Evolutionary conservation across 2,797 vertebrate species (phyloP).

Genomic region (Vireo griseus): DNA sequence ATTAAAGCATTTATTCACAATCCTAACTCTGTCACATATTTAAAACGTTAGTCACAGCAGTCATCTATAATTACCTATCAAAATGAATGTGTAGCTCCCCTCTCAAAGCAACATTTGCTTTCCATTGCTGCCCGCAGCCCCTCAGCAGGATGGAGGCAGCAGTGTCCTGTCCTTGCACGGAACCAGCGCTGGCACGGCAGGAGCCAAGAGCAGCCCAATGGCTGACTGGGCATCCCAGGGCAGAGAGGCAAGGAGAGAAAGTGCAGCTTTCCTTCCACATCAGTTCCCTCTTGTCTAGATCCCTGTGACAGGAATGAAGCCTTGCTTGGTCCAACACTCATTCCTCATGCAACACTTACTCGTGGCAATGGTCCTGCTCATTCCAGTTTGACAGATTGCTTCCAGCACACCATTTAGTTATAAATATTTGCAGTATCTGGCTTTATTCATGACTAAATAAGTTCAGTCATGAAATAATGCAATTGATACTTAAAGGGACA

Average conservation of each 20-base stretch:
- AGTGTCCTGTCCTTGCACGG: background rate
- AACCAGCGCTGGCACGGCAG: accelerated
- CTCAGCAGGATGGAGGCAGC: background rate
- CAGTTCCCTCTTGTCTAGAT: background rate
- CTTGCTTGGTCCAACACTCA: background rate
- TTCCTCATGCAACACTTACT: background rate
- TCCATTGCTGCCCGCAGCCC: background rate
- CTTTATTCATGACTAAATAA: background rate
- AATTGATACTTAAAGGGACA: background rate
- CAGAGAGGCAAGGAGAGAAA: background rate
- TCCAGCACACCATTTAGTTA: background rate
- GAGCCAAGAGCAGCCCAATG: background rate
- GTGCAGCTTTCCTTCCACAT: background rate
- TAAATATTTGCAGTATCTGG: conserved; percentile 6
- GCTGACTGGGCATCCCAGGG: background rate
- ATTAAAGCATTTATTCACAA: background rate
- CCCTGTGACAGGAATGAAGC: background rate
- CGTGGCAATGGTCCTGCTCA: background rate
- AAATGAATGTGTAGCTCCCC: background rate
- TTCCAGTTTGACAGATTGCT: background rate
- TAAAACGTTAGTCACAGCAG: background rate
- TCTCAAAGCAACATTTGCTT: background rate
- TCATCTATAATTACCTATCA: background rate
- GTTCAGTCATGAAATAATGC: background rate
- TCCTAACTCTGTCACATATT: background rate